Conservation (phyloP, 1,140 invertebrate genomes). For the Aculops lycopersici region DNA sequence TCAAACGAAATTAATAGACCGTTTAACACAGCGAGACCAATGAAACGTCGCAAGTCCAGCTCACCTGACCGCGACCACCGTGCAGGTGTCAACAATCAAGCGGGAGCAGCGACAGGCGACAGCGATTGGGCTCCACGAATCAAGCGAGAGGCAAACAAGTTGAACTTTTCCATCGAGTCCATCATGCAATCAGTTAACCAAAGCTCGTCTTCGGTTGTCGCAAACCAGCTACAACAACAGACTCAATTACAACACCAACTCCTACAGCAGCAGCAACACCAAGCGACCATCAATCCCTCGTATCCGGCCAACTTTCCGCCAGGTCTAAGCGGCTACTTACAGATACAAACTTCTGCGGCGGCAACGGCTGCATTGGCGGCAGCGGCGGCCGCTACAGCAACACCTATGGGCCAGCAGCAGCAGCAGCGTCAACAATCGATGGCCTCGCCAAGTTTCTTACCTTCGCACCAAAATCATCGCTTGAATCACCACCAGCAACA, state of each 20-base stretch:
- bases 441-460: not conserved
- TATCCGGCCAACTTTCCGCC: not conserved
- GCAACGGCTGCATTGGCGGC: not conserved
- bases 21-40: too few species aligned
- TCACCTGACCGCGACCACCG: too few species aligned
- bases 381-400: not conserved
- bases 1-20: too few species aligned
- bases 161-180: conserved; percentile 67
- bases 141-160: conserved; percentile 14
- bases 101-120: too few species aligned
- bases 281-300: too few species aligned
- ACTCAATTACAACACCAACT: not conserved
- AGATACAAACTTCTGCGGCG: not conserved
- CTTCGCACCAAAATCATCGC: not conserved
- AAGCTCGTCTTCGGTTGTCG: not conserved
- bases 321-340: not conserved
- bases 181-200: conserved; percentile 31
- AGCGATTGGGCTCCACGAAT: too few species aligned
- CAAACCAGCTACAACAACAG: not conserved
- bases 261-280: not conserved
- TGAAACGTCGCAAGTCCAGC: too few species aligned
- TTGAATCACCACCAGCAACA: not conserved
- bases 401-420: not conserved
- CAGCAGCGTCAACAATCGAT: not conserved
- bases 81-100: too few species aligned